These are phyloP conservation scores for Nycticebus coucang DNA, from an alignment of 2,113 vertebrate genomes.

Conservation along the genomic window DNA sequence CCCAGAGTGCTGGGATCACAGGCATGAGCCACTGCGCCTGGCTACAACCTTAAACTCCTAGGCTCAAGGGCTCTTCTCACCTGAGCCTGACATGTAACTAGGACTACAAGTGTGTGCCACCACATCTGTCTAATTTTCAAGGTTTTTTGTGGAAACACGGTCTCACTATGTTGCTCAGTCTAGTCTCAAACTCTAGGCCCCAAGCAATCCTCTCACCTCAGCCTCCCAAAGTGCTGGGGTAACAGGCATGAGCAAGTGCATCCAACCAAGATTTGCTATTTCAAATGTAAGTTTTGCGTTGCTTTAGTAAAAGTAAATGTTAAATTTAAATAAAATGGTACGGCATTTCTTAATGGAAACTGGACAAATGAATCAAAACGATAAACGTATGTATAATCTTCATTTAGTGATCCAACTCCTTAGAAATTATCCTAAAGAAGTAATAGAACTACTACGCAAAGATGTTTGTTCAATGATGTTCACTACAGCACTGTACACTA, in stretches of 20 bases:
- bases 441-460: not conserved
- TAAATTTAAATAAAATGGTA: not conserved
- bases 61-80: too few species aligned
- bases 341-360: not conserved
- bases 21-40: too few species aligned
- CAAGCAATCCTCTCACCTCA: too few species aligned
- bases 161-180: too few species aligned
- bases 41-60: too few species aligned
- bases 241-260: too few species aligned
- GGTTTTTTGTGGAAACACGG: too few species aligned
- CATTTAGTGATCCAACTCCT: not conserved
- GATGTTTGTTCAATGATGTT: not conserved
- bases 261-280: not conserved
- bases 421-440: not conserved
- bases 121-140: not conserved
- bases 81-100: too few species aligned
- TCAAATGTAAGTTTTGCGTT: not conserved
- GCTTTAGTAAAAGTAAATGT: conserved; percentile 4
- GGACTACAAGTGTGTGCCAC: too few species aligned
- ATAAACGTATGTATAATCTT: not conserved
- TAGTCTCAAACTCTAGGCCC: too few species aligned
- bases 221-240: too few species aligned
- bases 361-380: not conserved
- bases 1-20: too few species aligned
- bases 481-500: not conserved